Evolutionary conservation across 2,888 invertebrate species (phyloP), one percentile per base, ranked within the genome.

Genomic region (Masnerella sp.): DNA sequence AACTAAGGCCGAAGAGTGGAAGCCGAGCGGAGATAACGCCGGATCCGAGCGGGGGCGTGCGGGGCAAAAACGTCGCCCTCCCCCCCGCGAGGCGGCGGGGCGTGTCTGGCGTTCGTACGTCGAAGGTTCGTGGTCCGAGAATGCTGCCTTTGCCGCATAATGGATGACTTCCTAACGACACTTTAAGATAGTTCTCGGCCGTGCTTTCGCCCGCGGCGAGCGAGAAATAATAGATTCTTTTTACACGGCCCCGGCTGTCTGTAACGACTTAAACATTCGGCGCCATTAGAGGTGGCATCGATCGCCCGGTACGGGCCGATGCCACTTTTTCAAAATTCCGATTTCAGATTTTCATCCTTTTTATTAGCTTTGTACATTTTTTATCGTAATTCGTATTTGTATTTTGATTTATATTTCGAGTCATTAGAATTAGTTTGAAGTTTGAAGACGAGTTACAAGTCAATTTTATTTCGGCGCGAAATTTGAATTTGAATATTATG

Each of bases 111-210:
- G 78, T 77, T 78, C 75, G 78, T 75, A 76, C 77, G 64, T 72
- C 54, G 71, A 71, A 76, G 80, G 81, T 76, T 80, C 77, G 78
- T 77, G 77, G 79, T 79, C 78, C 80, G 80, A 79, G 80, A 69
- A 38, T 45, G 75, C 78, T 78, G 79, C 78, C 77, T 80, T 81
- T 79, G 81, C 79, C 80, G 84, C 82, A 83, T 84, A 84, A 84
- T 82, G 81, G 82, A 84, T 83, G 84, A 84, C 84, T 84, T 84
- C 83, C 82, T 84, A 84, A 84, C 84, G 84, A 84, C 84, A 84
- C 83, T 84, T 84, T 82, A 82, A 84, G 83, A 83, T 83, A 83
- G 84, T 83, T 84, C 83, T 78, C 82, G 65, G 56, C 75, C 18
- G 56, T 64, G 74, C 65, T 79, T 78, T 80, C 73, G 69, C 72